Conservation (phyloP, 92 coral and sea anemone species). For the Paragorgia papillata region DNA sequence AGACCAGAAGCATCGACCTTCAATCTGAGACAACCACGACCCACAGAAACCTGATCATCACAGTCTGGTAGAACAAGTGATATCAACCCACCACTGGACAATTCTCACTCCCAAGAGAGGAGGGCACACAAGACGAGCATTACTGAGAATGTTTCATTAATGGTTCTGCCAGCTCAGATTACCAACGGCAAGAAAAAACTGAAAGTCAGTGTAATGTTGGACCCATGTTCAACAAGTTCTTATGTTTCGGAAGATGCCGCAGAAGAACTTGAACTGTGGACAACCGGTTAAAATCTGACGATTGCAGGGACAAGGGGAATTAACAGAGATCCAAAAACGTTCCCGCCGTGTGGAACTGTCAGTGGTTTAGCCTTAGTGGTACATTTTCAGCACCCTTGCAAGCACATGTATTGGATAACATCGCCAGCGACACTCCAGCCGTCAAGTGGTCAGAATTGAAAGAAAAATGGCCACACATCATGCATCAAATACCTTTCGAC, state of each 20-base stretch:
- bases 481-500: constrained; percentile 31
- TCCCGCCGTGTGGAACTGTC: constrained; percentile 32
- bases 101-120: no score
- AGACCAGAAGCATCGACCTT: no score
- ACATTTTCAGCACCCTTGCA: constrained; percentile 28
- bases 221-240: constrained; percentile 59
- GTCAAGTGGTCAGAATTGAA: constrained; percentile 57
- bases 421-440: constrained; percentile 57
- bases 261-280: constrained; percentile 40
- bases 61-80: no score
- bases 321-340: constrained; percentile 3
- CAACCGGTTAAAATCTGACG: constrained; percentile 29
- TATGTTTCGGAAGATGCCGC: constrained; percentile 53
- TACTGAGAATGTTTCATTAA: background rate
- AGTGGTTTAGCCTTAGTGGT: constrained; percentile 20
- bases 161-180: constrained; percentile 34
- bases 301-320: constrained; percentile 41
- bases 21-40: no score
- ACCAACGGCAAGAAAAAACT: constrained; percentile 35
- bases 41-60: no score
- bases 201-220: constrained; percentile 59
- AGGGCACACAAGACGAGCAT: constrained; percentile 21
- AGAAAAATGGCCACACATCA: constrained; percentile 46
- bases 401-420: constrained; percentile 47
- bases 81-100: no score